These are phyloP conservation scores for Eubasilissa splendida DNA, from an alignment of 2,888 invertebrate species.

Conservation along the genomic window DNA sequence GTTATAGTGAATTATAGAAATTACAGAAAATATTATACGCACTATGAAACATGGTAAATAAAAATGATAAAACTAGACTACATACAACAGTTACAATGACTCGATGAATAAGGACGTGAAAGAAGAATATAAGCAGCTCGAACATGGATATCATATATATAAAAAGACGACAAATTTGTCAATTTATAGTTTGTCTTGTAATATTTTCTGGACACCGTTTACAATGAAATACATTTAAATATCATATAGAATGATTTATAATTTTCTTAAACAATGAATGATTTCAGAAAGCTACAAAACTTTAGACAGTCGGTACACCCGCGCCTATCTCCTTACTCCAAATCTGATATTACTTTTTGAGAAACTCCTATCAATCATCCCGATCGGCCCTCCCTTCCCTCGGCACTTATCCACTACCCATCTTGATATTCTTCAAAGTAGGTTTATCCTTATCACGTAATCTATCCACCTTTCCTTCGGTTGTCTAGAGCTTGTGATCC, in stretches of 20 bases:
- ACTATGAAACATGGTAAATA: no score
- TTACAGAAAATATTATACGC: no score
- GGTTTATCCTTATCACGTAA: conserved; percentile 27
- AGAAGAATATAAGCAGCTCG: no score
- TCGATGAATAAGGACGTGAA: no score
- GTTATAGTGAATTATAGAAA: no score
- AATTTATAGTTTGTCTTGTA: no score
- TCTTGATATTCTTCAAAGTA: neutral
- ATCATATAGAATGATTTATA: neutral
- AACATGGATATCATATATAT: no score
- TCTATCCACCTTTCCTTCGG: conserved; percentile 18
- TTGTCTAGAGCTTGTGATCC: neutral
- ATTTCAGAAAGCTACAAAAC: neutral
- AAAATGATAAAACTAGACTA: no score
- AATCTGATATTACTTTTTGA: conserved; percentile 14
- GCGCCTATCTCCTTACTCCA: neutral
- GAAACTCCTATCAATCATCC: conserved; percentile 19
- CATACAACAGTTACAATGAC: no score
- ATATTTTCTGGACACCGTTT: neutral
- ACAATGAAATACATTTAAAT: neutral
- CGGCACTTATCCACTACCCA: conserved; percentile 5
- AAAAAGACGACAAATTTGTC: no score
- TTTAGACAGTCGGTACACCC: neutral
- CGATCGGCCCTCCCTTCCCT: neutral
- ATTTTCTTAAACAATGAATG: neutral